phyloP scores from a whole-genome alignment of 2,888 invertebrate genomes.

The Erannis defoliaria region DNA sequence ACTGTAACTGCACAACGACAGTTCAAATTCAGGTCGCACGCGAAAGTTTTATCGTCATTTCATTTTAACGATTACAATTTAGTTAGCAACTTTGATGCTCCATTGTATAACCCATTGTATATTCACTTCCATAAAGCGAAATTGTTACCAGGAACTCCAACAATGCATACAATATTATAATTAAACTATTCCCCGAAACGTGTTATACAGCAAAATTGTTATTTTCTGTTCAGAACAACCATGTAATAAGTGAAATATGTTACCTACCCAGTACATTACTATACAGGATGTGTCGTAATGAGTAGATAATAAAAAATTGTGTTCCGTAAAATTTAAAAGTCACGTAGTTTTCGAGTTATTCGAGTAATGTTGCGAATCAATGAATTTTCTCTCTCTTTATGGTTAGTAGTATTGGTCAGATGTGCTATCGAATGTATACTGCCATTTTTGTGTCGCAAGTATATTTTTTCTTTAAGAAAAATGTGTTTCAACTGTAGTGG shows the following conservation, averaged over 20 bases:
- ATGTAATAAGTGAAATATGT: slow-evolving; percentile 25
- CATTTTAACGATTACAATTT: not conserved
- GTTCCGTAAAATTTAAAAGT: no score
- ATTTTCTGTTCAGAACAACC: slow-evolving; percentile 38
- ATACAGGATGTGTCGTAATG: no score
- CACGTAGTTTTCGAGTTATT: no score
- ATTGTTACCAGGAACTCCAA: slow-evolving; percentile 16
- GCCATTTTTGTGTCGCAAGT: no score
- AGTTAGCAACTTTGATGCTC: slow-evolving; percentile 8
- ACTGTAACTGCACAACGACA: not conserved
- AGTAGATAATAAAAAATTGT: no score
- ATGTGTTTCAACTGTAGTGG: no score
- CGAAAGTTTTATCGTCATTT: not conserved
- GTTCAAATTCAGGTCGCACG: not conserved
- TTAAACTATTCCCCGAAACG: slow-evolving; percentile 33
- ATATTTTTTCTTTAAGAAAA: no score
- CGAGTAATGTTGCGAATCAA: no score
- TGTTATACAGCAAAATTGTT: slow-evolving; percentile 33
- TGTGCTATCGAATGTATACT: no score
- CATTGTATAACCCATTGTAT: slow-evolving; percentile 18
- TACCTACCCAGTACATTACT: no score
- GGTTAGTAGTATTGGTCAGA: no score
- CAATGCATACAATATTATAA: slow-evolving; percentile 40
- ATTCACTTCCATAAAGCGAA: slow-evolving; percentile 22
- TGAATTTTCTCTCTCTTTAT: no score